Base-by-base conservation (phyloP, 2,797 vertebrate genomes). In the Gila robusta region DNA sequence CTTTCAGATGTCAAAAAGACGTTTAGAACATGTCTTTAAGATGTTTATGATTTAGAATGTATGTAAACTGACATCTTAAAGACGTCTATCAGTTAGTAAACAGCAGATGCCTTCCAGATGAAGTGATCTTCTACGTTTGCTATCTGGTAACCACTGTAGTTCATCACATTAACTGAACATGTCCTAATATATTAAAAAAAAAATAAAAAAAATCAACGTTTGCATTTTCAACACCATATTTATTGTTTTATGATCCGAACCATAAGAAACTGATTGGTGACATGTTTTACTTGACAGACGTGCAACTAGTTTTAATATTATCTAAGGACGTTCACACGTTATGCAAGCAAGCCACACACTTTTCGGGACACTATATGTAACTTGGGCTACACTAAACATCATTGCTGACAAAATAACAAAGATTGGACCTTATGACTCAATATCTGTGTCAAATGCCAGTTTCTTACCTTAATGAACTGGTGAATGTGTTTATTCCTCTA, bases 401-500 rank as follows among this genome's bases (percentile, higher is more conserved):
- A 35, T 8, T 62, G 49, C 6, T 3, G 70, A 72, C 49, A 64
- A 35, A 19, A 62, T 6, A 16, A 32, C 26, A 39, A 5, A 32
- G 28, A 5, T 39, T 3, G 1, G 7, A 39, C 8, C 6, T 32
- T 21, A 39, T 12, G 11, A 19, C 8, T 32, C 9, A 32, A 78
- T 39, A 2, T 2, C 32, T 11, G 77, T 41, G 14, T 26, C 6
- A 32, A 80, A 66, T 32, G 39, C 10, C 16, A 32, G 47, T 47
- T 79, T 79, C 77, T 80, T 85, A 85, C 84, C 84, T 72, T 32
- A 85, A 28, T 28, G 77, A 19, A 66, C 8, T 37, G 1, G 26
- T 23, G 44, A 26, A 59, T 47, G 84, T 80, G 54, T 72, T 72
- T 81, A 85, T 85, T 85, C 56, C 54, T 81, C 69, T 80, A 1